Conservation (phyloP, 2,113 vertebrate genomes). For the Sclerurus mexicanus region DNA sequence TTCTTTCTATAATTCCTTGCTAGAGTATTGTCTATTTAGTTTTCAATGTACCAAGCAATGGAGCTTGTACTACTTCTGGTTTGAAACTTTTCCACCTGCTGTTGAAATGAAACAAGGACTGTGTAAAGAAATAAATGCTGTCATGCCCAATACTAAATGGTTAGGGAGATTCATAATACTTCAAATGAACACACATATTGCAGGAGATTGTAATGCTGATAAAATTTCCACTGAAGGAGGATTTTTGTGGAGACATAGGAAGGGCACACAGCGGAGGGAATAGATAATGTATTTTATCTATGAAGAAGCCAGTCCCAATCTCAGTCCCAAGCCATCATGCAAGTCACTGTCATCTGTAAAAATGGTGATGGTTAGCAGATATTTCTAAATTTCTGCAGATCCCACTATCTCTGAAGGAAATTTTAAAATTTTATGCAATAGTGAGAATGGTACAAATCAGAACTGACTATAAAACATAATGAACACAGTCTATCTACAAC, state of each 20-base stretch:
- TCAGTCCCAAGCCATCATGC: background rate
- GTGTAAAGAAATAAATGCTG: background rate
- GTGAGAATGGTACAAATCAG: background rate
- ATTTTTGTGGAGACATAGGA: background rate
- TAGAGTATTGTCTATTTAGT: background rate
- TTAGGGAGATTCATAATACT: background rate
- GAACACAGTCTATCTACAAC: background rate
- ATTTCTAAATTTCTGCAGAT: constrained; percentile 7
- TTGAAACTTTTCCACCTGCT: background rate
- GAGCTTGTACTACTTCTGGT: background rate
- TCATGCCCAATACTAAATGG: background rate
- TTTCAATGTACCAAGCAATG: background rate
- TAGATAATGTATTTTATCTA: background rate
- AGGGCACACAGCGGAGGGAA: background rate
- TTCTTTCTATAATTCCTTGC: background rate
- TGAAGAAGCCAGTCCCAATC: background rate
- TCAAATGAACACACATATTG: background rate
- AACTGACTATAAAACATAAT: background rate
- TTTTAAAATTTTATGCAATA: background rate
- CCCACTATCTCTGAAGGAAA: background rate
- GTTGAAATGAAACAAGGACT: background rate
- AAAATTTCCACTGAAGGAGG: background rate
- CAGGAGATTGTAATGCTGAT: background rate
- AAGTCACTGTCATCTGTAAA: background rate
- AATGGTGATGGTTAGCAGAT: background rate